Evolutionary conservation across 2,888 invertebrate species (phyloP), one percentile per base, ranked within the genome.

Genomic region (Anodontia alba): DNA sequence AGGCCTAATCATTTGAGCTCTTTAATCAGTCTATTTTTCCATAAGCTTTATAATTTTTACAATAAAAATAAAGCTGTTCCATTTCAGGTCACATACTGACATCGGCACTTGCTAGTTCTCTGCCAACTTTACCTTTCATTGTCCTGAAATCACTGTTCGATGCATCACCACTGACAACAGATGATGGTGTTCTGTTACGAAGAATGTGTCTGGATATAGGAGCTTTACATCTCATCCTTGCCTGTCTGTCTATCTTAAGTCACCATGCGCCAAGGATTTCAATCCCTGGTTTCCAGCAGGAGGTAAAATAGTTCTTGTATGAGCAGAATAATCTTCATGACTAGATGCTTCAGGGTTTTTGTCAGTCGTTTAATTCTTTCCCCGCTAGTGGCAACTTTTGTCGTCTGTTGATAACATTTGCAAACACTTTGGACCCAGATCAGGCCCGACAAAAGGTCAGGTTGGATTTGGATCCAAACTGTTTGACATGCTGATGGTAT

Each of bases 171-270:
- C 95, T 97, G 43, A 96, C 96, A 51, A 97, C 96, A 0, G 97
- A 97, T 89, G 97, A 97, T 91, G 98, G 97, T 1, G 96, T 96
- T 73, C 94, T 97, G 79, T 94, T 98, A 87, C 95, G 98, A 12
- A 95, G 96, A 23, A 97, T 97, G 92, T 96, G 97, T 89, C 96
- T 98, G 88, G 96, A 97, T 90, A 96, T 97, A 46, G 98, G 98
- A 33, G 97, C 97, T 46, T 96, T 98, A 90, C 96, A 98, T 89
- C 96, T 98, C 73, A 96, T 98, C 89, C 96, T 99, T 54, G 97
- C 97, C 73, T 98, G 98, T 92, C 95, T 99, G 76, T 97, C 98
- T 0, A 97, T 98, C 51, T 98, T 98, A 94, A 98, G 98, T 80
- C 95, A 95, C 89, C 95, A 95, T 81, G 91, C 92, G 17, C 94